These are phyloP conservation scores for Metopia argyrocephala DNA, from an alignment of 2,888 invertebrate species.

Conservation along the genomic window DNA sequence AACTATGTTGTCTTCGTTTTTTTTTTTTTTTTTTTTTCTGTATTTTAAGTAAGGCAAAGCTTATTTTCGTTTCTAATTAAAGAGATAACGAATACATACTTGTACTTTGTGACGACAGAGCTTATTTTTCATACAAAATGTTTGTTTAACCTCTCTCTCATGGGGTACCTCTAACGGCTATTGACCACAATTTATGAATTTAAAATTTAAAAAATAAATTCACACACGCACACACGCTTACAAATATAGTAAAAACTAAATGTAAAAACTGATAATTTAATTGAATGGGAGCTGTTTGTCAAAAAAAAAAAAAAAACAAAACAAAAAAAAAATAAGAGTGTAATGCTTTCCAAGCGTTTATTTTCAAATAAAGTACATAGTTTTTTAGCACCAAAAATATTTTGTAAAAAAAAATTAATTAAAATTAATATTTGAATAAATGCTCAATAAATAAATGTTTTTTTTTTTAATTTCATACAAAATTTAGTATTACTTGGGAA, in stretches of 20 bases:
- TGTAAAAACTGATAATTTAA: constrained; percentile 32
- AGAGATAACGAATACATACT: not conserved
- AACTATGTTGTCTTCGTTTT: not conserved
- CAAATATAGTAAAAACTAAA: not conserved
- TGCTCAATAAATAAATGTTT: no score
- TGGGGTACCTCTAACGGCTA: constrained; percentile 4
- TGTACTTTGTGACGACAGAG: not conserved
- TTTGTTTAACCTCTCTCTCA: not conserved
- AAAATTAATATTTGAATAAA: no score
- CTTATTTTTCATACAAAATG: not conserved
- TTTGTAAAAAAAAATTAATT: no score
- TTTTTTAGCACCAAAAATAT: no score
- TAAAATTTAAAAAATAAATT: not conserved
- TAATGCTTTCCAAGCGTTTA: not conserved
- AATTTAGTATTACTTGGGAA: no score
- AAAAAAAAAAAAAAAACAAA: not conserved
- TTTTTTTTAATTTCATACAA: no score
- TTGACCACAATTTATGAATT: constrained; percentile 27
- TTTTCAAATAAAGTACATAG: no score
- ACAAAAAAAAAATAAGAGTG: not conserved
- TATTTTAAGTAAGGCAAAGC: not conserved
- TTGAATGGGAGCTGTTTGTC: constrained; percentile 27
- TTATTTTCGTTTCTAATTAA: not conserved
- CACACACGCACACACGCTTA: not conserved
- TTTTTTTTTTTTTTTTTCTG: not conserved